Evolutionary conservation across 2,113 vertebrate genomes (phyloP).

Genomic region (Fulmarus glacialis): DNA sequence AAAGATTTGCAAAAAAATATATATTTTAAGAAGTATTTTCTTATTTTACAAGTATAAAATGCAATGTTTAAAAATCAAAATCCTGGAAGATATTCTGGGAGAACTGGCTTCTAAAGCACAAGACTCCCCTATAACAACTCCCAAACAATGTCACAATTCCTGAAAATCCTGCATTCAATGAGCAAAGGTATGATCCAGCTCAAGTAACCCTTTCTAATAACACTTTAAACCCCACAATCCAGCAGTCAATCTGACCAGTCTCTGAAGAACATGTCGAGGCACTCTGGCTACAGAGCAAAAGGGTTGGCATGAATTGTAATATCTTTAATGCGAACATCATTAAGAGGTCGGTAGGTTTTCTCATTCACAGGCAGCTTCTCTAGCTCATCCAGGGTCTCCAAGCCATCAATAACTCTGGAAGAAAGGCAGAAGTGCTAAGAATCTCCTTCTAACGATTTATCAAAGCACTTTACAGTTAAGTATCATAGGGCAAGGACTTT

Average conservation of each 20-base stretch:
- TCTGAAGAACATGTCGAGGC: neutral
- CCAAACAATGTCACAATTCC: neutral
- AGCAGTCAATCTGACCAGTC: neutral
- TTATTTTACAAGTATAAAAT: constrained; percentile 50
- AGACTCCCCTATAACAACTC: neutral
- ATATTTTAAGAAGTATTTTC: neutral
- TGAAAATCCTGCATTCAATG: neutral
- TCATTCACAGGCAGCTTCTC: constrained; percentile 97
- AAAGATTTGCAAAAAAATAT: neutral
- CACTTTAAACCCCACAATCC: neutral
- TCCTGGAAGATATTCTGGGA: neutral
- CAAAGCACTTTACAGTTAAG: neutral
- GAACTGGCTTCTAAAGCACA: neutral
- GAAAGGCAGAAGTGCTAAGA: constrained; percentile 1
- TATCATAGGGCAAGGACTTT: neutral
- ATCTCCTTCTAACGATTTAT: neutral
- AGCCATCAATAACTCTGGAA: constrained; percentile 92
- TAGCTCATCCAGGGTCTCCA: constrained; percentile 94
- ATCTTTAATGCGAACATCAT: constrained; percentile 92
- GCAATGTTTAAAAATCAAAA: neutral
- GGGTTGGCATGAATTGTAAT: constrained; percentile 95
- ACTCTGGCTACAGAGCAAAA: constrained; percentile 83
- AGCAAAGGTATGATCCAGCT: neutral
- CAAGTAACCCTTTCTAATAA: neutral
- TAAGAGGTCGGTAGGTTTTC: constrained; percentile 93